Evolutionary conservation across 2,113 vertebrate species (phyloP).

Genomic region (Trichomycterus rosablanca): DNA sequence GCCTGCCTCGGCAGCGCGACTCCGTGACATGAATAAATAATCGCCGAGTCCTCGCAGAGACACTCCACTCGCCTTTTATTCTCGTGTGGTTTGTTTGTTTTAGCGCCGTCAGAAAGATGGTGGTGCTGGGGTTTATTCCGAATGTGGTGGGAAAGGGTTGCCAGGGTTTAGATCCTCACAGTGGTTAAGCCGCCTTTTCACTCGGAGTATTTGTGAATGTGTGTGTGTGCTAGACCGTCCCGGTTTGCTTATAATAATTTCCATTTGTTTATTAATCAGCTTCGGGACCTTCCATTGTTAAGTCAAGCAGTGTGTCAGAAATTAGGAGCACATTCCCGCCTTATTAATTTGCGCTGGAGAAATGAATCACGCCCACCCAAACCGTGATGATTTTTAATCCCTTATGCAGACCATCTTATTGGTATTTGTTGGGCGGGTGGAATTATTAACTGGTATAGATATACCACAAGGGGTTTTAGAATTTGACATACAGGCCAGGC

Average conservation of each 20-base stretch:
- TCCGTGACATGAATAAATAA: conserved; percentile 63
- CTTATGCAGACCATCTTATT: conserved; percentile 31
- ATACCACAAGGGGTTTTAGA: no score
- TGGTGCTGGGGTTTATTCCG: not conserved
- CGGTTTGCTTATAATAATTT: conserved; percentile 26
- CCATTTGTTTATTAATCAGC: conserved; percentile 58
- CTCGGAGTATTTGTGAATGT: not conserved
- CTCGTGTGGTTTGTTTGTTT: conserved; percentile 12
- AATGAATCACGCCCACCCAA: conserved; percentile 41
- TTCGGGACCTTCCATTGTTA: conserved; percentile 45
- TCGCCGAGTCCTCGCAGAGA: conserved; percentile 48
- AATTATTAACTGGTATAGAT: not conserved
- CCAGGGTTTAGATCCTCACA: not conserved
- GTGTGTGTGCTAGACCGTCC: not conserved
- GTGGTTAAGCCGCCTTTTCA: not conserved
- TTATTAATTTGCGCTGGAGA: conserved; percentile 47
- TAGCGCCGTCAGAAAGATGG: conserved; percentile 24
- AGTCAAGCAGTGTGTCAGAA: conserved; percentile 36
- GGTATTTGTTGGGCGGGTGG: not conserved
- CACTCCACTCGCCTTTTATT: conserved; percentile 32
- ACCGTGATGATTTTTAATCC: conserved; percentile 37
- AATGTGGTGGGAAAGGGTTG: not conserved
- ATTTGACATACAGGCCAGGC: no score
- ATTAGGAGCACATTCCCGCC: conserved; percentile 41
- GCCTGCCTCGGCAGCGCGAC: conserved; percentile 57